A percentile compares a stretch with the other conserved stretches of the same genome.
Evolutionary conservation across 2,888 invertebrate genomes (phyloP).

Genomic region (Hemithea aestivaria): DNA sequence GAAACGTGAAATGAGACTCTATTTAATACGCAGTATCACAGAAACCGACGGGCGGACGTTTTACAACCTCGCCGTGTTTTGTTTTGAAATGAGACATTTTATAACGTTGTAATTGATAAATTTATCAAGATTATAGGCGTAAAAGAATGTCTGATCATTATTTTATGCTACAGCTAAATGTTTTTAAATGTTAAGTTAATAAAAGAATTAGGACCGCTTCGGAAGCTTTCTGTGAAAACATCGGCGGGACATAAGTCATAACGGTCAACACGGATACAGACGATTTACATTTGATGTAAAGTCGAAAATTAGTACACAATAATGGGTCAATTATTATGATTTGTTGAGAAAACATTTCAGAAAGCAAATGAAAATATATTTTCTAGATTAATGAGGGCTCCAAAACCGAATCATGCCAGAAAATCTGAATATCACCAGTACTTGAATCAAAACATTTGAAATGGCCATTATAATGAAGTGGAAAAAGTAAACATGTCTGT

Average conservation of each 20-base stretch:
- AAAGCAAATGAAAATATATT: slow-evolving; percentile 13
- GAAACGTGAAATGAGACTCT: slow-evolving; percentile 59
- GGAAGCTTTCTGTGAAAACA: slow-evolving; percentile 8
- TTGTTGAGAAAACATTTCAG: slow-evolving; percentile 7
- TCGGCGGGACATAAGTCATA: slow-evolving; percentile 5
- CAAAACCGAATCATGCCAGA: too few species aligned
- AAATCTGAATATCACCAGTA: too few species aligned
- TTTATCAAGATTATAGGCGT: slow-evolving; percentile 28
- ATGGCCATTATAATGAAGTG: too few species aligned
- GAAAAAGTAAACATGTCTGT: too few species aligned
- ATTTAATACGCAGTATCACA: slow-evolving; percentile 43
- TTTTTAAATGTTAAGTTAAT: slow-evolving; percentile 20
- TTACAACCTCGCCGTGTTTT: slow-evolving; percentile 33
- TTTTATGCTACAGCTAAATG: slow-evolving; percentile 19
- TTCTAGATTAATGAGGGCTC: too few species aligned
- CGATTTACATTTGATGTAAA: slow-evolving; percentile 12
- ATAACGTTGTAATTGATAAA: slow-evolving; percentile 33
- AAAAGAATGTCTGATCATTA: too few species aligned
- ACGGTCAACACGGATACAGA: slow-evolving; percentile 11
- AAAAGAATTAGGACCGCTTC: slow-evolving; percentile 11
- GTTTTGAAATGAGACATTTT: slow-evolving; percentile 37
- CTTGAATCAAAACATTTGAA: too few species aligned
- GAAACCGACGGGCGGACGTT: slow-evolving; percentile 33
- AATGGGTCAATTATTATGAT: slow-evolving; percentile 8
- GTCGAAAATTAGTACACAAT: not conserved